Evolutionary conservation across 1,140 invertebrate species (phyloP), one percentile per base, ranked within the genome.

Genomic region (Trachymyrmex septentrionalis): DNA sequence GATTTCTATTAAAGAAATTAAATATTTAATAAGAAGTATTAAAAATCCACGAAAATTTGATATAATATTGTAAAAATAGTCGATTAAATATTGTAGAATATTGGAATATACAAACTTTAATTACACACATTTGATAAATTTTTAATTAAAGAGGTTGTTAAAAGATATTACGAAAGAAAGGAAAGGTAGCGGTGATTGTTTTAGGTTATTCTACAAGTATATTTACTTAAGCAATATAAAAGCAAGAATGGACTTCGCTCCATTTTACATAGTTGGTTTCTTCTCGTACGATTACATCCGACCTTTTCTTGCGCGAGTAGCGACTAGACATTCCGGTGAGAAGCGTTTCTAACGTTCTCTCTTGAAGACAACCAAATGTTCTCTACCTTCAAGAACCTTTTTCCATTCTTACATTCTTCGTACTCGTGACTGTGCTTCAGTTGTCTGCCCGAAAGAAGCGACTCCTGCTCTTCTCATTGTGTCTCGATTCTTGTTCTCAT

Each of bases 331-430:
- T 73, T 75, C 69, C 21, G 21, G 38, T 19, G 9, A 73, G 53
- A 34, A 61, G 9, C 14, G 38, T 63, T 73, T 30, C 55, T 59
- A 72, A 48, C 55, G 19, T 72, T 14, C 19, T 19, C 24, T 27
- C n/a, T 38, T 73, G 55, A 84, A 84, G 80, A 84, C 55, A 84
- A 73, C 38, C n/a, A 14, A 81, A 71, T 82, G 44, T 57, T 81
- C 64, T n/a, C 64, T n/a, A 19, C 24, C 55, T 82, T 21, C 34
- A 59, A 21, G 27, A 84, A 73, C 7, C 67, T 61, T 73, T 73
- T 73, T 34, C 34, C 27, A 27, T 73, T 61, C 34, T 78, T 81
- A 50, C 48, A 30, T 84, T 61, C 44, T 34, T 19, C 53, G 21
- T 59, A 44, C 50, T 82, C 66, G 24, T 12, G 67, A 73, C 34